Evolutionary conservation across 2,113 vertebrate genomes (phyloP), one percentile per base, ranked within the genome.

Genomic region (Fulica atra): DNA sequence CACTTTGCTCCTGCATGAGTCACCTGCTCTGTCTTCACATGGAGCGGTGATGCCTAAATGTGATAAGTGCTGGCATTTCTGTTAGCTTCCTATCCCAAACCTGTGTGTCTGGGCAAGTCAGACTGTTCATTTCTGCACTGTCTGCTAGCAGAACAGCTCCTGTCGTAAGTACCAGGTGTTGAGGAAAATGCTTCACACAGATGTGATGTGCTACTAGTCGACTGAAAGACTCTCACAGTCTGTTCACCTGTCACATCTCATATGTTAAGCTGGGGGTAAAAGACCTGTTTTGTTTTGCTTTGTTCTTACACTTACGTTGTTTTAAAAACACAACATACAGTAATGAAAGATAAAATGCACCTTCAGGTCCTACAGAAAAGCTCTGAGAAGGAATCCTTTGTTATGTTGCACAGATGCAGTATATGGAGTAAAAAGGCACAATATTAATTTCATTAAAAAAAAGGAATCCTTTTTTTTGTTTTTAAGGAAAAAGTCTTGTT

Each of bases 61-160:
- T 44, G 70, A 50, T 6, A 74, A 93, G 86, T 44, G 56, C 7
- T 0, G 2, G 7, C 5, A 5, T 24, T 92, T 57, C 46, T 83
- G 6, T 16, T 73, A 19, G 31, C 12, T 84, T 54, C 78, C 89
- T 35, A 35, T 28, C 29, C 29, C 31, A 54, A 66, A 71, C n/a
- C 8, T 65, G 3, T 29, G 2, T 10, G 19, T 50, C 15, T 44
- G 8, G 59, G 29, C 6, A 66, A 73, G 26, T 15, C 51, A 59
- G 6, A 4, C 11, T n/a, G 0, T 19, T 61, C 2, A 9, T 69
- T 82, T 59, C 60, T 65, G 0, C 23, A 2, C 6, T 26, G 19
- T 40, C 18, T 26, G 36, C 25, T 40, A 38, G 14, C 28, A 68
- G 25, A 54, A 8, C 36, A 46, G 36, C 8, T 50, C n/a, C n/a